Base-by-base conservation (phyloP, 2,888 invertebrate genomes). In the Melieria omissa region DNA sequence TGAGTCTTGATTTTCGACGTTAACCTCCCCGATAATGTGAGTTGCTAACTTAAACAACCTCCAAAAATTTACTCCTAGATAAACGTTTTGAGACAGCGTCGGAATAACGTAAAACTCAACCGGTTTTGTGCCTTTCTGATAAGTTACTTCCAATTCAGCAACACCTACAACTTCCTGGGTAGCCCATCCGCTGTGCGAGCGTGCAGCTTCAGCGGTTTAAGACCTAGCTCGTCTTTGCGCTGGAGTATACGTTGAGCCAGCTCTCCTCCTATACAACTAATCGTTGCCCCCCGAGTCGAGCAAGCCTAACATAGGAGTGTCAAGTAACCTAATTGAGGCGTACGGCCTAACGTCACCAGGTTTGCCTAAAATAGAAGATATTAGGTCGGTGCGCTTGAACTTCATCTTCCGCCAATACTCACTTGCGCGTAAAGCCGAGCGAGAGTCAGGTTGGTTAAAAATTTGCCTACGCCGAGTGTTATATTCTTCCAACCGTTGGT, bases 401-500 rank as follows among this genome's bases (percentile, higher is more conserved):
- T 47, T 57, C 41, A 57, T 14, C 14, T 46, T 14, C 44, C 29
- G 45, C 58, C 66, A 58, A 46, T 58, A 58, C 9, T 52, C 45
- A 10, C 46, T 46, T 10, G 55, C 57, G 2, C 66, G 58, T 45
- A 46, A 7, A 12, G 66, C 57, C n/a, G 66, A 66, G 5, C 46
- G 55, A 10, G 55, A 10, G 66, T 57, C 8, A 29, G 46, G 9
- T 29, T 66, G 57, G 9, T 46, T 66, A 10, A 66, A 66, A 14
- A 66, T 66, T n/a, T 29, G 47, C 10, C 41, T 44, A 16, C 66
- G 66, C 4, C 45, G 46, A 5, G 5, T 45, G 45, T 29, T 66
- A 66, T 66, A 66, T n/a, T 55, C 55, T 12, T 55, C 44, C 8
- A 57, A 42, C 10, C 73, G 52, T 29, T 62, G 29, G 47, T 70